Conservation (phyloP, 2,113 vertebrate genomes). For the Plecotus auritus region DNA sequence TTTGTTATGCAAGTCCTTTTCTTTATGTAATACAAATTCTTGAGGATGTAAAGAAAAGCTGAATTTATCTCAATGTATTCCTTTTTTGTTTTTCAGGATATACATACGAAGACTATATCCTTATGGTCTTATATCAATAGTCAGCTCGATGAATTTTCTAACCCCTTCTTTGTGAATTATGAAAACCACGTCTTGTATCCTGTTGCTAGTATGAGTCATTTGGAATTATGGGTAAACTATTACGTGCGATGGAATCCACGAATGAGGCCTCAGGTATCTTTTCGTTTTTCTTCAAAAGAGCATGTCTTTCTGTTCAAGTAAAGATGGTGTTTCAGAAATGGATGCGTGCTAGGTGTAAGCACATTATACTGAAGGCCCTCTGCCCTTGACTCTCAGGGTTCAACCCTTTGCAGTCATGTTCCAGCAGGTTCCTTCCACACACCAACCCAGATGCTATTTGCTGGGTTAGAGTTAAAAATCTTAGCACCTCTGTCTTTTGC, state of each 20-base stretch:
- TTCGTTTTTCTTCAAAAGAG: background rate
- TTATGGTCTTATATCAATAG: constrained; percentile 97
- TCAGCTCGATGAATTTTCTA: constrained; percentile 93
- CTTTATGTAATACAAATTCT: background rate
- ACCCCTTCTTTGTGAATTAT: constrained; percentile 95
- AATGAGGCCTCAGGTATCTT: constrained; percentile 93
- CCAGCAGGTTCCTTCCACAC: background rate
- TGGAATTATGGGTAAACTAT: constrained; percentile 95
- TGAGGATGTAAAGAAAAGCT: background rate
- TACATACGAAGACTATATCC: constrained; percentile 88
- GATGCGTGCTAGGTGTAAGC: accelerated
- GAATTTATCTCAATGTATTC: background rate
- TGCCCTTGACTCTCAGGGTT: background rate
- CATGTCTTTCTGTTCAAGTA: background rate
- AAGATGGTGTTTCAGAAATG: background rate
- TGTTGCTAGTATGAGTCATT: constrained; percentile 90
- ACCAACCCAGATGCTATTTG: background rate
- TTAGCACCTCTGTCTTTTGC: background rate
- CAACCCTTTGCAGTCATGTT: background rate
- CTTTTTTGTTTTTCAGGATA: constrained; percentile 81
- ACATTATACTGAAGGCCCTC: background rate
- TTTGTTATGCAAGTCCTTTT: background rate
- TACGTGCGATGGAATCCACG: constrained; percentile 96
- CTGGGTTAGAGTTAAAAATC: background rate
- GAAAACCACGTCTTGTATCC: constrained; percentile 94